A percentile compares a stretch with the other conserved stretches of the same genome.
phyloP scores from a whole-genome alignment of 2,797 vertebrate genomes.

The Lepilemur ruficaudatus region DNA sequence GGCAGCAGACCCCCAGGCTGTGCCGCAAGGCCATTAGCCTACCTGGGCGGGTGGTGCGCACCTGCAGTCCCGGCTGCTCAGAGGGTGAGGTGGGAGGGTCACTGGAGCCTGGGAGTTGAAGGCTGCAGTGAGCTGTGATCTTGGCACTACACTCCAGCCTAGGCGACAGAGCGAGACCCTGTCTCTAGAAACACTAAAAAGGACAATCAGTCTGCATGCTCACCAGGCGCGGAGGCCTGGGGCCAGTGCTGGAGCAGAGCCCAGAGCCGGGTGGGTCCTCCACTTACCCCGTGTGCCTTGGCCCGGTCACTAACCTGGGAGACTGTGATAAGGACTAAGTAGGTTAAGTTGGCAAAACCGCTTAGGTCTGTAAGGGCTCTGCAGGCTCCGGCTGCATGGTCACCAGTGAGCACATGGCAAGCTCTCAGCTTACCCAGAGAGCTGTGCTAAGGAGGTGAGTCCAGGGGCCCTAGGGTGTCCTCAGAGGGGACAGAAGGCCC shows the following conservation, averaged over 20 bases:
- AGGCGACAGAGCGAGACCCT: not conserved
- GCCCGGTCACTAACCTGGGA: not conserved
- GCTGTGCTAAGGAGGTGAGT: accelerated
- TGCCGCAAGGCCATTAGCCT: not conserved
- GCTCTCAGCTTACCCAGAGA: not conserved
- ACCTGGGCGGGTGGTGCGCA: not conserved
- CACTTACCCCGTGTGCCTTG: accelerated
- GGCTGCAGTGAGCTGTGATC: not conserved
- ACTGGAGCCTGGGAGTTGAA: not conserved
- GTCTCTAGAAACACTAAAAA: not conserved
- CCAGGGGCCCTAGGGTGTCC: accelerated
- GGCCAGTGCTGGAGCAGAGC: not conserved
- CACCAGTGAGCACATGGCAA: not conserved
- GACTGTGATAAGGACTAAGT: not conserved
- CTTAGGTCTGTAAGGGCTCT: accelerated
- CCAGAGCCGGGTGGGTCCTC: accelerated
- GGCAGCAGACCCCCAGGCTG: accelerated
- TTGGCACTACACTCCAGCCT: not conserved
- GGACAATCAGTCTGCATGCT: accelerated
- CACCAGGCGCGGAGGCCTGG: not conserved
- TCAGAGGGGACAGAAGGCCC: not conserved
- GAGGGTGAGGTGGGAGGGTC: not conserved
- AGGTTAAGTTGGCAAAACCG: accelerated
- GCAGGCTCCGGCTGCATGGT: accelerated
- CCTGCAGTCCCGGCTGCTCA: not conserved